phyloP scores from a whole-genome alignment of 2,888 invertebrate species.

The Amitus sp. region DNA sequence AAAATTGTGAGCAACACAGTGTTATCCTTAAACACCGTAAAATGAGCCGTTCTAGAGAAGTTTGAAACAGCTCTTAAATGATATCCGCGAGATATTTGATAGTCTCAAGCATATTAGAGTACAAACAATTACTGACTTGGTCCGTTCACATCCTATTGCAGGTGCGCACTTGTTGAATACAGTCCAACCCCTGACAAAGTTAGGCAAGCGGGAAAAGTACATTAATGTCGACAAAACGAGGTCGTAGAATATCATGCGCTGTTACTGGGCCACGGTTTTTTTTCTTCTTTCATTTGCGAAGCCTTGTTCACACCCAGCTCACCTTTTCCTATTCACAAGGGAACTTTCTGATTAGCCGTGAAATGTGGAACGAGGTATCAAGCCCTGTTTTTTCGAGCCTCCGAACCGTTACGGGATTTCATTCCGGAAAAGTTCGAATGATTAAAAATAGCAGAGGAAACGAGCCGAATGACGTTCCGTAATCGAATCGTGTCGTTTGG shows the following conservation, averaged over 20 bases:
- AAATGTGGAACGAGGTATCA: background rate
- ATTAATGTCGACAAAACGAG: conserved; percentile 35
- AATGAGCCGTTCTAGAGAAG: too few relatives aligned
- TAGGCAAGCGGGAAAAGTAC: conserved; percentile 35
- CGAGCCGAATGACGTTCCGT: conserved; percentile 51
- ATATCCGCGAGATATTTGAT: background rate
- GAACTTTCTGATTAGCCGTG: background rate
- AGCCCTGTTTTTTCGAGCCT: background rate
- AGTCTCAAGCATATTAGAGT: conserved; percentile 19
- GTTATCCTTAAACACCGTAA: too few relatives aligned
- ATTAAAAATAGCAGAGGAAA: conserved; percentile 4
- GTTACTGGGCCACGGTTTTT: conserved; percentile 16
- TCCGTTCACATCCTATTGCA: conserved; percentile 45
- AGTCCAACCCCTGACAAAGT: conserved; percentile 29
- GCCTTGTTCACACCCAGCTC: background rate
- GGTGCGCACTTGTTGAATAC: conserved; percentile 47
- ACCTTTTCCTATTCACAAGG: conserved; percentile 12
- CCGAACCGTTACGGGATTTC: conserved; percentile 1
- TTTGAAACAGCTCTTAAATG: background rate
- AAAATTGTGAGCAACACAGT: too few relatives aligned
- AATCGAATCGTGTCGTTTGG: conserved; percentile 55
- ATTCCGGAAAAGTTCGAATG: conserved; percentile 11
- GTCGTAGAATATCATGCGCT: conserved; percentile 27
- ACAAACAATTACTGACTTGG: conserved; percentile 29
- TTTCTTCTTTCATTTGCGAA: conserved; percentile 7